A percentile compares a stretch with the other conserved stretches of the same genome.
Conservation (phyloP, 2,797 vertebrate species). For the Synaphobranchus kaupii region DNA sequence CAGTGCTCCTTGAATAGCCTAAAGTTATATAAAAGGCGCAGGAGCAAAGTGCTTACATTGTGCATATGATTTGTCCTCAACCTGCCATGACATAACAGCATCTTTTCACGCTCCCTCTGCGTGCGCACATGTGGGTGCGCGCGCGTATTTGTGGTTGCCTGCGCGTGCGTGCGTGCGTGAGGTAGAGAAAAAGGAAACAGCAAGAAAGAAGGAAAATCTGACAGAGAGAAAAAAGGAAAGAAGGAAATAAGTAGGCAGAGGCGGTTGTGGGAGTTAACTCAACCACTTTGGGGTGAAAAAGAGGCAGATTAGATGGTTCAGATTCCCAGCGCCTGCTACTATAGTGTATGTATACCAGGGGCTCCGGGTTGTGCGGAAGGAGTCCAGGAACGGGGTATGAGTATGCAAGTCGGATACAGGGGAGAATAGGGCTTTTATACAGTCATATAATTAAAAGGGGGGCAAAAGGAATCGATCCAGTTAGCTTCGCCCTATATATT, state of each 20-base stretch:
- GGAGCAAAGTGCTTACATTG: neutral
- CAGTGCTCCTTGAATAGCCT: neutral
- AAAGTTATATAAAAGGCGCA: neutral
- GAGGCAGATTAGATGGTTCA: slow-evolving; percentile 71
- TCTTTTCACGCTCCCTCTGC: neutral
- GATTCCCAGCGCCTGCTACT: slow-evolving; percentile 65
- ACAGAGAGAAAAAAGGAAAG: slow-evolving; percentile 34
- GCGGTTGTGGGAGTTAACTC: slow-evolving; percentile 76
- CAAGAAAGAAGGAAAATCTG: slow-evolving; percentile 48
- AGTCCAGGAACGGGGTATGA: slow-evolving; percentile 51
- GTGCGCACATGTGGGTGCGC: neutral
- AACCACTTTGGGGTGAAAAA: slow-evolving; percentile 66
- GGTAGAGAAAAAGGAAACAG: slow-evolving; percentile 46
- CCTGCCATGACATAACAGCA: neutral
- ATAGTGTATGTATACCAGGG: slow-evolving; percentile 54
- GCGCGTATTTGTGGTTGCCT: slow-evolving; percentile 2
- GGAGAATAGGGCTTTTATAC: neutral
- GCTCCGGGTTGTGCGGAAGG: slow-evolving; percentile 35
- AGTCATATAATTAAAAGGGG: slow-evolving; percentile 17
- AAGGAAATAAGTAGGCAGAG: slow-evolving; percentile 60
- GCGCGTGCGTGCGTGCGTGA: neutral
- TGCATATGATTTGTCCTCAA: neutral
- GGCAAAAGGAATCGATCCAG: slow-evolving; percentile 16
- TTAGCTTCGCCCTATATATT: slow-evolving; percentile 36
- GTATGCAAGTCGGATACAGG: slow-evolving; percentile 25